Conservation (phyloP, 2,113 vertebrate species). For the Catharus fuscescens region DNA sequence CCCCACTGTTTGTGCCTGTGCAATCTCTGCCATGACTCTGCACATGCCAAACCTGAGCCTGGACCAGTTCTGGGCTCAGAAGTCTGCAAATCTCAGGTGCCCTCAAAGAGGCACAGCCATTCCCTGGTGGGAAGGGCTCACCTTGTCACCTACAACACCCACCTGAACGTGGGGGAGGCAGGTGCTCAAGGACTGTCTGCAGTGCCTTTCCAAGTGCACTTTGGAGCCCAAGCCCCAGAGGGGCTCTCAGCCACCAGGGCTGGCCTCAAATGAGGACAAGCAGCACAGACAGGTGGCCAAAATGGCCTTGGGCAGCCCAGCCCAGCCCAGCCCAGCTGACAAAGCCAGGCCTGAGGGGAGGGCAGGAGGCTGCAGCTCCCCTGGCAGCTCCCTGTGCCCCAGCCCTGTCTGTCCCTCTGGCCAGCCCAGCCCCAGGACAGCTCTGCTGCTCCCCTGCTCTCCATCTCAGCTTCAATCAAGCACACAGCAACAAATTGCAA, state of each 20-base stretch:
- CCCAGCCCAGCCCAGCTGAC: background rate
- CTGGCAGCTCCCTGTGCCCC: background rate
- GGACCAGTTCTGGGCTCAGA: background rate
- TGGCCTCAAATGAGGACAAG: background rate
- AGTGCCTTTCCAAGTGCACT: background rate
- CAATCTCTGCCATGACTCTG: background rate
- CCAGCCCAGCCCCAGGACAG: background rate
- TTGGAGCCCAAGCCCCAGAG: background rate
- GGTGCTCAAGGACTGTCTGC: too few relatives aligned
- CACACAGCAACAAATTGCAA: background rate
- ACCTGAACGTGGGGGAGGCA: background rate
- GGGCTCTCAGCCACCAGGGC: background rate
- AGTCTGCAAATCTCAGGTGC: background rate
- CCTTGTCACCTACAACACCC: fast-evolving
- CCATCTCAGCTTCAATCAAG: background rate
- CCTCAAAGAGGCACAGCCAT: background rate
- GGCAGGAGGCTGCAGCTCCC: background rate
- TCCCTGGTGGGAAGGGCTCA: background rate
- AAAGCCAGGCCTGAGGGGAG: background rate
- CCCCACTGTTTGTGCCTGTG: background rate
- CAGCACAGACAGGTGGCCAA: fast-evolving
- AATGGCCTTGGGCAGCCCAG: background rate
- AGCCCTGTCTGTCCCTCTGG: background rate
- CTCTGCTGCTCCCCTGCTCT: background rate
- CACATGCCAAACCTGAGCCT: background rate